Percentiles rank a stretch among this genome's conserved stretches.
These are phyloP conservation scores for Hetaerina americana DNA, from an alignment of 1,140 invertebrate genomes.

Conservation along the genomic window DNA sequence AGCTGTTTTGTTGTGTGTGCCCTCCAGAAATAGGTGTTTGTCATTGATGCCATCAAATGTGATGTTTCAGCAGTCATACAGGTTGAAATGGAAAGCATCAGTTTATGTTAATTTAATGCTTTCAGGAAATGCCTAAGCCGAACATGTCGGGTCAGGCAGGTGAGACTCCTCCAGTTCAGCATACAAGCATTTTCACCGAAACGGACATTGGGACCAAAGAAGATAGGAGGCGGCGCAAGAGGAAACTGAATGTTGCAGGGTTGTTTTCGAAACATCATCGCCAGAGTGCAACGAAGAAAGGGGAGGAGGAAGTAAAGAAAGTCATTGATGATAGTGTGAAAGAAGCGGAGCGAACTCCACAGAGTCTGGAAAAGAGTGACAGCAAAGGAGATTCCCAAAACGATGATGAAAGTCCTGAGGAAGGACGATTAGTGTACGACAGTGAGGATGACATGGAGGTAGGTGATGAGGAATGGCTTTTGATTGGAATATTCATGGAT, in stretches of 20 bases:
- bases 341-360: background rate
- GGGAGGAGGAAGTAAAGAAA: background rate
- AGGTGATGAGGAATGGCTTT: background rate
- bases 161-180: background rate
- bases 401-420: constrained; percentile 3
- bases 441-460: background rate
- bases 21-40: too few relatives aligned
- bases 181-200: constrained; percentile 8
- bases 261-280: constrained; percentile 36
- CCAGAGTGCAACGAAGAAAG: background rate
- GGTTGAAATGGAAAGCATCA: too few relatives aligned
- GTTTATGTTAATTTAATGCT: background rate
- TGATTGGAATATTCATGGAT: too few relatives aligned
- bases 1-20: too few relatives aligned
- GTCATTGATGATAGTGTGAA: background rate
- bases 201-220: constrained; percentile 38
- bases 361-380: constrained; percentile 1
- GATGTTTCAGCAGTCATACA: too few relatives aligned
- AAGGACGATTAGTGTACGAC: background rate
- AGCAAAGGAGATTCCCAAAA: background rate
- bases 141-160: background rate
- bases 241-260: constrained; percentile 53
- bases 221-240: constrained; percentile 51
- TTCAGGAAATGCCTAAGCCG: background rate
- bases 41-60: too few relatives aligned